Evolutionary conservation across 2,113 vertebrate species (phyloP), one percentile per base, ranked within the genome.

Genomic region (Propithecus coquereli): DNA sequence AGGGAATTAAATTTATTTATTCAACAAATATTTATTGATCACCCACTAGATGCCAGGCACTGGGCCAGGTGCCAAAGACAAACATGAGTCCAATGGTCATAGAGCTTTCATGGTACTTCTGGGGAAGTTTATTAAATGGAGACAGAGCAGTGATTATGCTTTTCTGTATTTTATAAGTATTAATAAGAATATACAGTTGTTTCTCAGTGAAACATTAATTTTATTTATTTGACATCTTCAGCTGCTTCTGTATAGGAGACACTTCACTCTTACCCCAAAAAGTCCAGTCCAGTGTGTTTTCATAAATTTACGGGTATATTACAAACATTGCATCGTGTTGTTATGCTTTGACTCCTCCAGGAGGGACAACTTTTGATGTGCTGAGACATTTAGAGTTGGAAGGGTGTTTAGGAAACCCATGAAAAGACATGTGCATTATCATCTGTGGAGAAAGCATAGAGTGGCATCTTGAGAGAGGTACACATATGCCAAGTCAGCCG

Each of bases 21-120:
- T 95, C 9, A 87, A 65, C 25, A 95, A 79, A 79, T 32, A 77
- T 34, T 90, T 87, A 87, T 79, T 80, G 93, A 92, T 85, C 59
- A 74, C 30, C 71, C 37, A 37, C 12, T 70, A 45, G 47, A 52
- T 92, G 66, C 40, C 65, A 79, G 37, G 50, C 68, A 54, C 20
- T 65, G 22, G 40, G 76, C 63, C 50, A 81, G 10, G 25, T 81
- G 70, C 66, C 65, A 54, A 63, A 90, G 59, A 61, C 18, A 25
- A 37, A 18, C 77, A 32, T 1, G 0, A 13, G 40, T 73, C 13
- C 27, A 18, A 17, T 2, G 76, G 57, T 66, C 20, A 6, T 8
- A 52, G 40, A 47, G 40, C 50, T 66, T 54, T 73, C 22, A 8
- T 18, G 34, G 27, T 2, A 1, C 54, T 59, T 65, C 9, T 7